These are phyloP conservation scores for Labeo catla DNA, from an alignment of 2,113 vertebrate species.

Conservation along the genomic window DNA sequence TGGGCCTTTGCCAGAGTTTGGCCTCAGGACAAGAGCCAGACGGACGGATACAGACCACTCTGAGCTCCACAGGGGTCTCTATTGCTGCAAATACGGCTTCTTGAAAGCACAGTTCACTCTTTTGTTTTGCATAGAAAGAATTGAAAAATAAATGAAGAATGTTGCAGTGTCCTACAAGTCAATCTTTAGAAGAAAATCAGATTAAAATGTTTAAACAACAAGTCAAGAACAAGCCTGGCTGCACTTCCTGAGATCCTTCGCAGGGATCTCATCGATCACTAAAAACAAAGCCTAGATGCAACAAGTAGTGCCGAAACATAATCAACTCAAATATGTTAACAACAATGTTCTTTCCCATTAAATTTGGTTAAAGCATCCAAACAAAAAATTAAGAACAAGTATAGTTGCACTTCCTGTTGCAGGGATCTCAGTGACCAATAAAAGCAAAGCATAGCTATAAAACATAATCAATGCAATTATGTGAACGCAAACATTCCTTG, in stretches of 20 bases:
- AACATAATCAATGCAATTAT: too few relatives aligned
- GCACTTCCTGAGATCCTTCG: background rate
- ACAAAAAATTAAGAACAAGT: background rate
- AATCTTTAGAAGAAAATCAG: background rate
- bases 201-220: background rate
- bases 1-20: constrained; percentile 39
- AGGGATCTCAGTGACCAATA: background rate
- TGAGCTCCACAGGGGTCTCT: background rate
- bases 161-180: background rate
- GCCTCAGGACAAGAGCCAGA: constrained; percentile 16
- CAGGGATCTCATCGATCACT: background rate
- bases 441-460: background rate
- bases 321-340: background rate
- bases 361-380: background rate
- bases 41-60: background rate
- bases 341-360: background rate
- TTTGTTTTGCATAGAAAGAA: background rate
- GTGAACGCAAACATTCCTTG: background rate
- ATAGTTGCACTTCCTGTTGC: background rate
- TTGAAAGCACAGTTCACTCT: background rate
- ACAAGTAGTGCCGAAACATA: background rate
- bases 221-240: background rate
- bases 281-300: background rate
- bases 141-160: background rate
- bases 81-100: background rate